Percentiles rank a stretch among this genome's conserved stretches.
These are phyloP conservation scores for Cancer borealis DNA, from an alignment of 2,888 invertebrate genomes.

Conservation along the genomic window DNA sequence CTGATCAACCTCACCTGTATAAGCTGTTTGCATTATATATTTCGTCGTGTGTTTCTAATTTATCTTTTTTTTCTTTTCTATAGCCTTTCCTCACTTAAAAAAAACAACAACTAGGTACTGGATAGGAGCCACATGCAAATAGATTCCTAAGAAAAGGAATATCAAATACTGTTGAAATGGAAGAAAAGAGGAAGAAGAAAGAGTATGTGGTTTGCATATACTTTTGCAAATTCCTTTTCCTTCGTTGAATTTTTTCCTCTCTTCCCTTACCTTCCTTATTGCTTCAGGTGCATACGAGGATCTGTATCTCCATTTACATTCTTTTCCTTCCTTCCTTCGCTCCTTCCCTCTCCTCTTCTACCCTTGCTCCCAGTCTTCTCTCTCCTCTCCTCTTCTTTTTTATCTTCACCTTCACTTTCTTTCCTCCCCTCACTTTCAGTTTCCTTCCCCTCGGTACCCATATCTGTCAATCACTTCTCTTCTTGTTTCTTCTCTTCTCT, in stretches of 20 bases:
- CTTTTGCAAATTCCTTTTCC: neutral
- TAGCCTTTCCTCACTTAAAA: neutral
- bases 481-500: too few relatives aligned
- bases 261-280: neutral
- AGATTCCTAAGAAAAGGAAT: neutral
- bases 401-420: neutral
- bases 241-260: neutral
- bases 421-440: neutral
- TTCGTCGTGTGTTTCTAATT: too few relatives aligned
- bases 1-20: too few relatives aligned
- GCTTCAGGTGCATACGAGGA: neutral
- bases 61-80: too few relatives aligned
- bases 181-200: neutral
- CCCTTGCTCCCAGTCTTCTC: neutral
- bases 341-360: neutral
- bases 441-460: neutral
- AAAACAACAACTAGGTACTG: too few relatives aligned
- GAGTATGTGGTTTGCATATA: neutral
- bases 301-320: neutral
- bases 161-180: neutral
- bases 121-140: neutral
- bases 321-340: slow-evolving; percentile 12
- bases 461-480: neutral
- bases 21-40: too few relatives aligned
- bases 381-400: neutral